Evolutionary conservation across 2,113 vertebrate genomes (phyloP).

Genomic region (Macquaria ambigua): DNA sequence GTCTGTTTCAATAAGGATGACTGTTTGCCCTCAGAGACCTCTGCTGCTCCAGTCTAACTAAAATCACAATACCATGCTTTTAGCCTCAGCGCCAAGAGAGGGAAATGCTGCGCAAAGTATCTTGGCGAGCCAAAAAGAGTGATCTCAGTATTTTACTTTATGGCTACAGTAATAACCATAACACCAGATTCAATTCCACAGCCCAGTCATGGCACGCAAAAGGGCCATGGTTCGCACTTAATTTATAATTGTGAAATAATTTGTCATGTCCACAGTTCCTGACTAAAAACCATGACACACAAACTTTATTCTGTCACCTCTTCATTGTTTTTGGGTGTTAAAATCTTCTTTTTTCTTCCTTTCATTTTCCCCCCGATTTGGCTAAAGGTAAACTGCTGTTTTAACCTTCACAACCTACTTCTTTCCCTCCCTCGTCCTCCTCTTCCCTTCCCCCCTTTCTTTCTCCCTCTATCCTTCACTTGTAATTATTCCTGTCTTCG

Average conservation of each 20-base stretch:
- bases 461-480: neutral
- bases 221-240: conserved; percentile 7
- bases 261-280: conserved; percentile 20
- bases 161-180: conserved; percentile 28
- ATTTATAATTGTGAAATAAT: too few species aligned
- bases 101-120: conserved; percentile 23
- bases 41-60: conserved; percentile 46
- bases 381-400: neutral
- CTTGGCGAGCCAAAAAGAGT: conserved; percentile 5
- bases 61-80: conserved; percentile 38
- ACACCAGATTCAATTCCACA: conserved; percentile 33
- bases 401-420: conserved; percentile 3
- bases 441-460: neutral
- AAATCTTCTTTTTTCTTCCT: neutral
- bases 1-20: conserved; percentile 54
- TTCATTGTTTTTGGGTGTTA: neutral
- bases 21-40: conserved; percentile 46
- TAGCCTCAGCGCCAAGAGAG: conserved; percentile 4
- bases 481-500: conserved; percentile 41
- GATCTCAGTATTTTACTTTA: conserved; percentile 36
- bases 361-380: neutral
- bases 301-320: neutral
- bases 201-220: conserved; percentile 6
- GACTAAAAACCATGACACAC: neutral
- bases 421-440: neutral